Conservation (phyloP, 2,888 invertebrate species). For the Cartodere bifasciata region DNA sequence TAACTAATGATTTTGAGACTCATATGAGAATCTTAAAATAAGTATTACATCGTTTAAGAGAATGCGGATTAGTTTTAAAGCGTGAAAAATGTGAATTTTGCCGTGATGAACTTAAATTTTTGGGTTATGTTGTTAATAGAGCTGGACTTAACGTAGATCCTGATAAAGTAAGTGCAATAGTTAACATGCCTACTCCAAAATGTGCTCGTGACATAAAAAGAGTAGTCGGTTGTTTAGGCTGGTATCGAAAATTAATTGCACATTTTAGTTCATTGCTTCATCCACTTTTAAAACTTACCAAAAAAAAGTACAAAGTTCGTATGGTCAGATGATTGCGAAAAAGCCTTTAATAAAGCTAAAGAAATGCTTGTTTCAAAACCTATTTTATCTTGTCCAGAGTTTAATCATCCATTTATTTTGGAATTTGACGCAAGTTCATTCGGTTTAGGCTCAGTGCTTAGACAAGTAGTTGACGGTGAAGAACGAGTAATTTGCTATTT, state of each 20-base stretch:
- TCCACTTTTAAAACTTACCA: not conserved
- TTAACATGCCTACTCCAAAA: conserved; percentile 2
- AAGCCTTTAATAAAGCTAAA: conserved; percentile 5
- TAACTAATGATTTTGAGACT: conserved; percentile 6
- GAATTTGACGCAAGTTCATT: conserved; percentile 5
- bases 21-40: conserved; percentile 8
- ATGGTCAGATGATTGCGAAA: conserved; percentile 6
- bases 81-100: conserved; percentile 9
- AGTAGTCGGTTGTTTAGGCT: conserved; percentile 1
- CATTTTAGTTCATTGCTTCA: conserved; percentile 2
- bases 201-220: conserved; percentile 1
- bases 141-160: conserved; percentile 3
- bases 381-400: conserved; percentile 5
- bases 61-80: conserved; percentile 9
- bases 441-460: conserved; percentile 5
- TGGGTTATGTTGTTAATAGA: conserved; percentile 7
- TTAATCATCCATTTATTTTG: conserved; percentile 2
- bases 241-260: conserved; percentile 1
- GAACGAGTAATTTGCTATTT: conserved; percentile 5
- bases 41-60: conserved; percentile 10
- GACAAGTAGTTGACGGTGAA: conserved; percentile 2
- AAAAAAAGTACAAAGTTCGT: conserved; percentile 2
- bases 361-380: conserved; percentile 1
- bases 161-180: conserved; percentile 3
- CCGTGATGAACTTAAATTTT: conserved; percentile 10